Conservation (phyloP, 1,140 invertebrate species). For the Trissolcus basalis region DNA sequence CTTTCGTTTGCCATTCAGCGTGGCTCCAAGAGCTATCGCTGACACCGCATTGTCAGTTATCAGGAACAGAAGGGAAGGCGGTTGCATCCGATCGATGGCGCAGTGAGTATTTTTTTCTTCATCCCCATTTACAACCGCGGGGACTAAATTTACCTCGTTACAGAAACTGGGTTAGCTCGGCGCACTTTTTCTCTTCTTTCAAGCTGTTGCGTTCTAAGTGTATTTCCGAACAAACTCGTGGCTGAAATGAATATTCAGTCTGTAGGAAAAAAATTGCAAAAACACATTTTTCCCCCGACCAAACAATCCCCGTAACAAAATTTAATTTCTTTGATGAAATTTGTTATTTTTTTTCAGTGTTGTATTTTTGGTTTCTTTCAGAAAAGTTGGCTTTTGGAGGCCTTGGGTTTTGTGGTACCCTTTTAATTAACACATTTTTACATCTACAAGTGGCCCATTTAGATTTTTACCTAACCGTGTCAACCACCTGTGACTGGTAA, state of each 20-base stretch:
- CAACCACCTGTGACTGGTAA: constrained; percentile 28
- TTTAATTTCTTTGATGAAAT: background rate
- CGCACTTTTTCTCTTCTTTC: background rate
- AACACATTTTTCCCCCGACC: too few relatives aligned
- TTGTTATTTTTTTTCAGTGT: background rate
- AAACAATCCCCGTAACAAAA: too few relatives aligned
- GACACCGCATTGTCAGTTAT: constrained; percentile 44
- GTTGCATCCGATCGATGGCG: constrained; percentile 24
- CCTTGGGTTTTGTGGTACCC: too few relatives aligned
- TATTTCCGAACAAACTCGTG: background rate
- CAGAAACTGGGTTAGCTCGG: constrained; percentile 4
- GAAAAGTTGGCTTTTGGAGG: too few relatives aligned
- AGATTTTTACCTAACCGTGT: background rate
- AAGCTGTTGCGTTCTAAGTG: background rate
- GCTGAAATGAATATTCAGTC: background rate
- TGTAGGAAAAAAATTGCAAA: too few relatives aligned
- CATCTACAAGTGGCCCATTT: background rate
- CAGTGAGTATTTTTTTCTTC: background rate
- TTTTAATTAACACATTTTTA: background rate
- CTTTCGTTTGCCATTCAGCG: constrained; percentile 28
- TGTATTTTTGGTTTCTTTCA: too few relatives aligned
- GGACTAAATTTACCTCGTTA: constrained; percentile 24
- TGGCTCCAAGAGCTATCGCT: constrained; percentile 30
- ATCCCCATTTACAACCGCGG: constrained; percentile 8
- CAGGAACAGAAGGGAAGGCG: constrained; percentile 23